Evolutionary conservation across 2,797 vertebrate genomes (phyloP).

Genomic region (Luscinia luscinia): DNA sequence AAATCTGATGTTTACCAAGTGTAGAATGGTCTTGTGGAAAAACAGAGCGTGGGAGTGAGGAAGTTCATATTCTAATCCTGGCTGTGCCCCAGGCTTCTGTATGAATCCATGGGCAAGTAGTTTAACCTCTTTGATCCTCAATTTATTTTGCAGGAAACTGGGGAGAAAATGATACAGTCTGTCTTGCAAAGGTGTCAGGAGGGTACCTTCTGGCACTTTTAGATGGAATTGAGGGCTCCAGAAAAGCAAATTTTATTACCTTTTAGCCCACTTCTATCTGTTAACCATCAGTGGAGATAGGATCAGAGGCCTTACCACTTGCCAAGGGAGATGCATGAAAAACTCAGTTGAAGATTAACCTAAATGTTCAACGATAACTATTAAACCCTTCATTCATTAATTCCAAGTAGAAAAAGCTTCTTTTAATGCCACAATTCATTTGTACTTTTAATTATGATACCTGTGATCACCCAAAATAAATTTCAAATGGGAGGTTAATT

Average conservation of each 20-base stretch:
- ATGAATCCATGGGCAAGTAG: not conserved
- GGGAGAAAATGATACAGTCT: not conserved
- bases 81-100: not conserved
- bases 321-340: not conserved
- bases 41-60: not conserved
- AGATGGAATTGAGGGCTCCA: slow-evolving; percentile 17
- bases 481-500: not conserved
- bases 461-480: not conserved
- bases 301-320: not conserved
- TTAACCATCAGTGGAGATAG: not conserved
- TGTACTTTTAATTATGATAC: not conserved
- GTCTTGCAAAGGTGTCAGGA: not conserved
- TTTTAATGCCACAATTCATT: not conserved
- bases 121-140: slow-evolving; percentile 45
- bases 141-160: slow-evolving; percentile 41
- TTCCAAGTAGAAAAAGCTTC: not conserved
- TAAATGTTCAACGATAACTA: not conserved
- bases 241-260: slow-evolving; percentile 40
- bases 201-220: slow-evolving; percentile 37
- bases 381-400: slow-evolving; percentile 1
- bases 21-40: not conserved
- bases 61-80: not conserved
- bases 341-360: not conserved
- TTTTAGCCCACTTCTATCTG: slow-evolving; percentile 20
- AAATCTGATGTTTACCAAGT: slow-evolving; percentile 6